Conservation (phyloP, 2,113 vertebrate genomes). For the Pseudopodoces humilis region DNA sequence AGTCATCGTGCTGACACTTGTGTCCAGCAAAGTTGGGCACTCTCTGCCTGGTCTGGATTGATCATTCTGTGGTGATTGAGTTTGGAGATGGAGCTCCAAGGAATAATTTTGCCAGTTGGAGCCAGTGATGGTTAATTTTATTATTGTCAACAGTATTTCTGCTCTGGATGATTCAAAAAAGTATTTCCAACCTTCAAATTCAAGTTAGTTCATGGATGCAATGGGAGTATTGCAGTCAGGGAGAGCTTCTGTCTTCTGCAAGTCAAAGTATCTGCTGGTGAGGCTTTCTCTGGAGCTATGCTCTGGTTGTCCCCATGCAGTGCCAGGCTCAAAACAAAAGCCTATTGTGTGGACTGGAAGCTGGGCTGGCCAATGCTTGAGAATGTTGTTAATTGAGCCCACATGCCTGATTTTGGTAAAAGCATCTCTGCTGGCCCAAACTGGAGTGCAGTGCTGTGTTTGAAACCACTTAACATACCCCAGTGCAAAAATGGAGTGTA, state of each 20-base stretch:
- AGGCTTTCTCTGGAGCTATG: not conserved
- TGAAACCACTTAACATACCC: not conserved
- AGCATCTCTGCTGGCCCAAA: not conserved
- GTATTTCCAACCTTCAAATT: not conserved
- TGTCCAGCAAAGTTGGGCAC: not conserved
- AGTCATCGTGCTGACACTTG: not conserved
- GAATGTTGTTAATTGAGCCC: not conserved
- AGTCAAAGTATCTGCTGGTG: not conserved
- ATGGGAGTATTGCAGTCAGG: not conserved
- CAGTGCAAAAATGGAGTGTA: not conserved
- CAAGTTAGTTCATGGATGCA: not conserved
- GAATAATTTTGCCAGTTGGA: not conserved
- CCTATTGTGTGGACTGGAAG: not conserved
- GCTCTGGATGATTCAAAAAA: not conserved
- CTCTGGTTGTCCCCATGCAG: not conserved
- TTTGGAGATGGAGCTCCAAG: not conserved
- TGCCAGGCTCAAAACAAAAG: not conserved
- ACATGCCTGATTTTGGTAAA: not conserved
- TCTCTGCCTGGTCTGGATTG: not conserved
- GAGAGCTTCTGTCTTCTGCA: not conserved
- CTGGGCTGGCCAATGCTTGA: not conserved
- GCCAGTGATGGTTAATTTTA: not conserved
- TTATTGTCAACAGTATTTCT: not conserved
- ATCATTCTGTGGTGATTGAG: not conserved
- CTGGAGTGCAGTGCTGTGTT: not conserved